phyloP scores from a whole-genome alignment of 2,797 vertebrate genomes.

The Eupleurogrammus muticus region DNA sequence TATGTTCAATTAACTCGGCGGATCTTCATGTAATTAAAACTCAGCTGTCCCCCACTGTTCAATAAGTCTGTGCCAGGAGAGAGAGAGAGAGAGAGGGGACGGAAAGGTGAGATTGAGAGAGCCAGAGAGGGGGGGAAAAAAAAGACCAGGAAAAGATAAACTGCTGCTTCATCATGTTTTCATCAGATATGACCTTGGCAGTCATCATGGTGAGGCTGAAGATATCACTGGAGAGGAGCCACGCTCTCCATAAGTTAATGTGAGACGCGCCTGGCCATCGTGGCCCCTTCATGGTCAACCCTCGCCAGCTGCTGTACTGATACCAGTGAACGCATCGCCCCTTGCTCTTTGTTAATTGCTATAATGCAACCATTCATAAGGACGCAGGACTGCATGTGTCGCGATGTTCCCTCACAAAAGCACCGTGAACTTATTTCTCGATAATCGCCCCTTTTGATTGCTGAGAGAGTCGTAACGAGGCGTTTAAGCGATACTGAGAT shows the following conservation, averaged over 20 bases:
- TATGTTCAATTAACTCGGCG: conserved; percentile 82
- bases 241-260: conserved; percentile 81
- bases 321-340: conserved; percentile 49
- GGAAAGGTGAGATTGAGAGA: conserved; percentile 9
- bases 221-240: conserved; percentile 82
- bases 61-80: conserved; percentile 72
- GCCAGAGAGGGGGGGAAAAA: conserved; percentile 4
- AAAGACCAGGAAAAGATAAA: conserved; percentile 70
- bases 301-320: conserved; percentile 74
- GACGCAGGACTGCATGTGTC: conserved; percentile 23
- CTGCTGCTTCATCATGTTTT: conserved; percentile 85
- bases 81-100: conserved; percentile 39
- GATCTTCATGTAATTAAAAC: conserved; percentile 83
- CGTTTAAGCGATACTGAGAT: neutral
- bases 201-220: conserved; percentile 61
- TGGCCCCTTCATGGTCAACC: conserved; percentile 62
- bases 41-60: conserved; percentile 76
- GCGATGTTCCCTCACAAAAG: conserved; percentile 41
- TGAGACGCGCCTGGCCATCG: conserved; percentile 68
- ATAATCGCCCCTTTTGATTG: conserved; percentile 40
- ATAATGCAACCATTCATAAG: conserved; percentile 57
- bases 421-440: conserved; percentile 26
- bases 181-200: conserved; percentile 85
- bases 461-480: conserved; percentile 14
- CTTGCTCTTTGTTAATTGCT: conserved; percentile 58